Conservation (phyloP, 1,140 invertebrate genomes). For the Brachionus angularis region DNA sequence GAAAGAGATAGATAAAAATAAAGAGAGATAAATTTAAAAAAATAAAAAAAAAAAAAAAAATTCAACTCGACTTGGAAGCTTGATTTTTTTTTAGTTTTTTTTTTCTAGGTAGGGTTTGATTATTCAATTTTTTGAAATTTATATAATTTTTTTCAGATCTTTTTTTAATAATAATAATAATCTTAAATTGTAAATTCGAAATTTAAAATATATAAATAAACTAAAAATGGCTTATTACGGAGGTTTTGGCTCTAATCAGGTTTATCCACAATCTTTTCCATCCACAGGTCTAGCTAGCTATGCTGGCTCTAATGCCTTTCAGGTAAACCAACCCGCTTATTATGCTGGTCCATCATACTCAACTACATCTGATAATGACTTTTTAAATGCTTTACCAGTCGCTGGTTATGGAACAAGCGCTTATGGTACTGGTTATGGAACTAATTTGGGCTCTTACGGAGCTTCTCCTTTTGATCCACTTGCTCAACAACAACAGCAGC, state of each 20-base stretch:
- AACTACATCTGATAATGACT: conserved; percentile 38
- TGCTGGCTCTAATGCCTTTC: conserved; percentile 17
- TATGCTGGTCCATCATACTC: conserved; percentile 27
- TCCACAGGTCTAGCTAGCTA: conserved; percentile 33
- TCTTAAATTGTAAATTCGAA: no score
- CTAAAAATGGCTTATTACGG: conserved; percentile 25
- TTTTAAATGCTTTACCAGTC: conserved; percentile 7
- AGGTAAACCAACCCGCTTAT: conserved; percentile 6
- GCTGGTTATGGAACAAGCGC: conserved; percentile 23
- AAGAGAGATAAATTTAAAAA: no score
- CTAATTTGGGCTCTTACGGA: conserved; percentile 15
- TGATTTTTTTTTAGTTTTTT: no score
- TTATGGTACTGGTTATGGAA: conserved; percentile 13
- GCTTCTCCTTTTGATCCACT: neutral
- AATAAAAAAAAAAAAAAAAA: no score
- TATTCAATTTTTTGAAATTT: no score
- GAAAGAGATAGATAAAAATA: no score
- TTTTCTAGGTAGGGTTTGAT: no score
- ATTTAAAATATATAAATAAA: neutral
- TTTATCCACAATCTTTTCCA: conserved; percentile 7
- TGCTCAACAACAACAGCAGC: neutral
- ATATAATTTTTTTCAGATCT: no score
- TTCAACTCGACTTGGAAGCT: no score
- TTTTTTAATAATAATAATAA: no score
- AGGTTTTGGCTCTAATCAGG: neutral